Evolutionary conservation across 2,113 vertebrate genomes (phyloP), one percentile per base, ranked within the genome.

Genomic region (Oplegnathus fasciatus): DNA sequence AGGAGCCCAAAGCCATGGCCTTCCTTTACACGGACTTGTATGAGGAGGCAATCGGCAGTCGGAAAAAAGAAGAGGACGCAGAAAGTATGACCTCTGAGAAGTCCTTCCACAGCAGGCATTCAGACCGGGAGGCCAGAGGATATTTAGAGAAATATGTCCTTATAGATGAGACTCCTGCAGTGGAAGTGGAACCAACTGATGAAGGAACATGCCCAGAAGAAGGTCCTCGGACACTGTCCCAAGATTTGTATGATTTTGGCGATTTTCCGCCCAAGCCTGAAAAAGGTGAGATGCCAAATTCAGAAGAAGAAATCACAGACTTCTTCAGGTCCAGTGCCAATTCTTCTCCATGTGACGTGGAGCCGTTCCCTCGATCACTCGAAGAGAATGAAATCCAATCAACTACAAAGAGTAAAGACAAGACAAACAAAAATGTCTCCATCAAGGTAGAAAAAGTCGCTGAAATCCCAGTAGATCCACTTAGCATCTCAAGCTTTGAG

Each of bases 21-120:
- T 99, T 99, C 91, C 94, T 97, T n/a, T 98, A 99, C 88, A 95
- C 96, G 6, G 98, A 99, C 85, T 93, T 99, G 37, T 99, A 98
- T 55, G 96, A 97, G 28, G 96, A 97, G 76, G 96, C 96, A 37
- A 10, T 92, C n/a, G 97, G 96, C 85, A 95, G 92, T 91, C 28
- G 89, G 48, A 55, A 73, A 76, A 97, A 95, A 75, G 95, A 95
- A 20, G 97, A 97, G 18, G 97, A 98, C 57, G 91, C 94, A 17
- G 96, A 97, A 84, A 97, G 96, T 37, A 52, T 95, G 79, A 93
- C 94, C 70, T 97, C 97, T 10, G 97, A 97, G 81, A 95, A 94
- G 11, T 96, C 97, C 50, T 97, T 98, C 85, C 96, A 96, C 78
- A 96, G 96, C 2, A 96, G 96, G 89, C 90, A 96, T 80, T 98